Evolutionary conservation across 2,888 invertebrate genomes (phyloP), one percentile per base, ranked within the genome.

Genomic region (Panorpa germanica): DNA sequence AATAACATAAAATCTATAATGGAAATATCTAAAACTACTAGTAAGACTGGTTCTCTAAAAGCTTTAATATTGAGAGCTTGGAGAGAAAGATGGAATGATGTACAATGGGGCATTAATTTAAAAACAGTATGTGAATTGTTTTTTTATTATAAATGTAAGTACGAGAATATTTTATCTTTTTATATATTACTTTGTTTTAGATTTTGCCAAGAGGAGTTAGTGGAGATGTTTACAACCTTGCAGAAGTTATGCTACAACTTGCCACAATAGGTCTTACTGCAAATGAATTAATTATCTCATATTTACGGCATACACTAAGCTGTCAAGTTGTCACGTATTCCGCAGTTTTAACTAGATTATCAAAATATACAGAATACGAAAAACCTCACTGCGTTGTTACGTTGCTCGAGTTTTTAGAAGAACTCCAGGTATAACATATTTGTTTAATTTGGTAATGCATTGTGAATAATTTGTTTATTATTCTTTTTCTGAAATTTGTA

Each of bases 71-170:
- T 86, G 33, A 66, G 73, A 49, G 93, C 91, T 27, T 95, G 93
- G 93, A 66, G 88, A 42, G 91, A 93, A 56, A 63, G 93, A 35
- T 93, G 93, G 93, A 76, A 80, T 2, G 91, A 91, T 52, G 68
- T 90, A 25, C 85, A 88, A 54, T 93, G 91, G 91, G 90, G 90
- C 21, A 88, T 90, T 40, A 83, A 90, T 46, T 83, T 93, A 32
- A 91, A 91, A 62, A 81, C 81, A n/a, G 82, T 74, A 45, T 53
- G 53, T 41, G 29, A 21, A 12, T 16, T 15, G 15, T 22, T 3
- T 23, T 12, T 24, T 21, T 29, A 8, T n/a, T n/a, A n/a, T n/a
- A n/a, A n/a, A n/a, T n/a, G n/a, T n/a, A n/a, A n/a, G n/a, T n/a
- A n/a, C n/a, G n/a, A n/a, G n/a, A n/a, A n/a, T n/a, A n/a, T 12